Evolutionary conservation across 2,888 invertebrate species (phyloP), one percentile per base, ranked within the genome.

Genomic region (Dryomyza anilis): DNA sequence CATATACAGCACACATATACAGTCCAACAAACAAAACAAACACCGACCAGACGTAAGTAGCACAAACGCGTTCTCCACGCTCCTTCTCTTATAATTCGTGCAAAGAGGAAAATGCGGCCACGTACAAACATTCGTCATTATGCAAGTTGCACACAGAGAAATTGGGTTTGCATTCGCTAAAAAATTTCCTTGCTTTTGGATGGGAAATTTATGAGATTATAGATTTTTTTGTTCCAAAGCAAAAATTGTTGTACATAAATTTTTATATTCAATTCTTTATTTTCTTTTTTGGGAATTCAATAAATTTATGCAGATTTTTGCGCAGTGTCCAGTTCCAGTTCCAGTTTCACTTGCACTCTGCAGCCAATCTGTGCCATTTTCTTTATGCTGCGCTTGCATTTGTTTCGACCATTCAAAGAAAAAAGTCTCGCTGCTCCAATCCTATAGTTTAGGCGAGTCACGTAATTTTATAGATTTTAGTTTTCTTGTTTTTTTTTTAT

Each of bases 391-490:
- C 23, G 8, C 23, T 23, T 50, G 48, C 16, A 46, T 46, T 46
- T 19, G 46, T 21, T 21, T 46, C 21, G 46, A n/a, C 10, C 46
- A 46, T 16, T 21, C 8, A 19, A 19, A 19, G 16, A 46, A 39
- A 46, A 19, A 19, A 21, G 1, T 21, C 14, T 50, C 23, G 21
- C 8, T 23, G 7, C n/a, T 50, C 23, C 8, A 7, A 21, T 50
- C 25, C 23, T 50, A 23, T 25, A 50, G 25, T 25, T 21, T 6
- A 50, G 23, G 48, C 6, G 23, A 50, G 23, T 7, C 48, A 50
- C 48, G 48, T 50, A 25, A 12, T 50, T 50, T 50, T 50, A 21
- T 50, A n/a, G n/a, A n/a, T n/a, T n/a, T n/a, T n/a, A n/a, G n/a
- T 50, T 50, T 23, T 14, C 25, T 14, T 21, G 12, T 48, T 21